phyloP scores from a whole-genome alignment of 2,797 vertebrate genomes.

The Siniperca undulata region DNA sequence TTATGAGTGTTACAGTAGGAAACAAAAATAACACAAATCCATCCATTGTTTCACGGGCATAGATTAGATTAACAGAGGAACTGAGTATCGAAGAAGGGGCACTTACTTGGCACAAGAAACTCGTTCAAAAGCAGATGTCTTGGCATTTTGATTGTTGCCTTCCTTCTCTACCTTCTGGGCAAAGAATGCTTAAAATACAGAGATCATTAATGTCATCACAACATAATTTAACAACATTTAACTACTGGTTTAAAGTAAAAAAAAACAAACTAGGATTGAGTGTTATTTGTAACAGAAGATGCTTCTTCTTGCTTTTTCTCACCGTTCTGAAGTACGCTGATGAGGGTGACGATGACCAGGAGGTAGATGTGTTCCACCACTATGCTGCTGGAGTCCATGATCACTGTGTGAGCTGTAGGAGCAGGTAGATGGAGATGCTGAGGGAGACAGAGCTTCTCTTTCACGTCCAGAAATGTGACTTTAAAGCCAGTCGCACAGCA shows the following conservation, averaged over 20 bases:
- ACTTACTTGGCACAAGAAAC: slow-evolving; percentile 96
- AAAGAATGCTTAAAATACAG: slow-evolving; percentile 88
- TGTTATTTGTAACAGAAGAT: neutral
- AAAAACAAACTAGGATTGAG: neutral
- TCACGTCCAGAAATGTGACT: slow-evolving; percentile 15
- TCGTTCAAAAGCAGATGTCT: slow-evolving; percentile 87
- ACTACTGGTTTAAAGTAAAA: neutral
- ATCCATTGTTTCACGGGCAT: neutral
- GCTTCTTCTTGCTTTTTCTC: slow-evolving; percentile 63
- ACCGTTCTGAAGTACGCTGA: slow-evolving; percentile 96
- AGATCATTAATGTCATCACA: neutral
- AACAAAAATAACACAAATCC: slow-evolving; percentile 21
- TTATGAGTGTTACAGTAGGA: neutral
- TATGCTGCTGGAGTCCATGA: slow-evolving; percentile 85
- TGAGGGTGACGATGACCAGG: slow-evolving; percentile 90
- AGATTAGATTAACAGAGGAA: neutral
- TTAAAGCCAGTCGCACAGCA: neutral
- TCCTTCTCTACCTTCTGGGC: slow-evolving; percentile 93
- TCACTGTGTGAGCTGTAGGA: slow-evolving; percentile 4
- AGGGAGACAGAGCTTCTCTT: slow-evolving; percentile 21
- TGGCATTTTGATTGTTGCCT: slow-evolving; percentile 80
- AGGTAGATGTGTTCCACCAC: slow-evolving; percentile 90
- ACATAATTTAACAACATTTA: neutral
- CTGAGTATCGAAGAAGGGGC: neutral
- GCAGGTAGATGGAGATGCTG: slow-evolving; percentile 27